phyloP scores from a whole-genome alignment of 2,888 invertebrate species.

The Eretmocerus hayati region DNA sequence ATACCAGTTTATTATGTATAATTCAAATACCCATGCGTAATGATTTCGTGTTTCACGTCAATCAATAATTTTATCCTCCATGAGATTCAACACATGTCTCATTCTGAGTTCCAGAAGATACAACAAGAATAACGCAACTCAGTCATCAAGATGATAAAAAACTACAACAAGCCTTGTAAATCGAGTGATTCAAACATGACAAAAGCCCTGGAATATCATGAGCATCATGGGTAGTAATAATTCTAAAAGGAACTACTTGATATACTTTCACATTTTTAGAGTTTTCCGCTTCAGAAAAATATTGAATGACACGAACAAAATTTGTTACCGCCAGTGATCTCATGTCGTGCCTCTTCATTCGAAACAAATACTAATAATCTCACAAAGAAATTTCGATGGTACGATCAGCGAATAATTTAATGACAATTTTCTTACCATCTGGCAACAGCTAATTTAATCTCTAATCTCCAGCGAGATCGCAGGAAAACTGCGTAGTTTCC shows the following conservation, averaged over 20 bases:
- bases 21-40: conserved; percentile 20
- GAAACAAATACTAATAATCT: too few species aligned
- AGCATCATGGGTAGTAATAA: conserved; percentile 7
- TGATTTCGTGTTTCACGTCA: conserved; percentile 15
- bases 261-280: conserved; percentile 3
- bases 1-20: conserved; percentile 22
- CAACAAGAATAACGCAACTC: neutral
- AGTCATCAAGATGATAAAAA: conserved; percentile 6
- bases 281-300: conserved; percentile 8
- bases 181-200: conserved; percentile 5
- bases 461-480: too few species aligned
- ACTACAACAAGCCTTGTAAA: conserved; percentile 6
- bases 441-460: too few species aligned
- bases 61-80: conserved; percentile 8
- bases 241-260: conserved; percentile 15
- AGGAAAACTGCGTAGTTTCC: too few species aligned
- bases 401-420: too few species aligned
- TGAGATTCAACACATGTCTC: conserved; percentile 3
- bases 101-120: neutral
- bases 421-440: too few species aligned
- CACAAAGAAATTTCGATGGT: too few species aligned
- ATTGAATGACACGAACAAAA: conserved; percentile 19
- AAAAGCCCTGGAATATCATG: conserved; percentile 10
- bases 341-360: too few species aligned
- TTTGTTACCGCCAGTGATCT: too few species aligned